phyloP scores from a whole-genome alignment of 2,113 vertebrate species.

The Pollachius pollachius region DNA sequence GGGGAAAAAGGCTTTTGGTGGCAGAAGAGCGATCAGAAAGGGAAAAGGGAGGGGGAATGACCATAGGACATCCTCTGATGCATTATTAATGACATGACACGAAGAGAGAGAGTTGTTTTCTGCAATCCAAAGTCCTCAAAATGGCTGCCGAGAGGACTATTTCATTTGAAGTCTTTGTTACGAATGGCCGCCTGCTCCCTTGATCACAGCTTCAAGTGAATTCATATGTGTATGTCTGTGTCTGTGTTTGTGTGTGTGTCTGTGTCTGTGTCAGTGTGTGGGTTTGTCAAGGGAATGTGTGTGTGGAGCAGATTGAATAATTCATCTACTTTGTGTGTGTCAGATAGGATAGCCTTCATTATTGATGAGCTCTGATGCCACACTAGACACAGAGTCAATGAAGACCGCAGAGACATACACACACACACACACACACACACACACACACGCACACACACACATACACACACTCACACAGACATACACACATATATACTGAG shows the following conservation, averaged over 20 bases:
- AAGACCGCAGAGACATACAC: slow-evolving; percentile 35
- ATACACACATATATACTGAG: background rate
- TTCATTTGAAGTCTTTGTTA: slow-evolving; percentile 27
- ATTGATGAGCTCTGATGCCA: slow-evolving; percentile 56
- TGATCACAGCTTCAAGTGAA: slow-evolving; percentile 12
- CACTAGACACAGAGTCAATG: slow-evolving; percentile 50
- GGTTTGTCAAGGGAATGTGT: background rate
- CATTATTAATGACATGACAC: slow-evolving; percentile 28
- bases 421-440: slow-evolving; percentile 2
- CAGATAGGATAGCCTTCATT: slow-evolving; percentile 49
- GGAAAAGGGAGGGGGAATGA: slow-evolving; percentile 1
- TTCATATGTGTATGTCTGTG: slow-evolving; percentile 21
- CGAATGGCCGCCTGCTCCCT: slow-evolving; percentile 14
- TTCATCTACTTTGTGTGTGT: slow-evolving; percentile 46
- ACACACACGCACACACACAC: slow-evolving; percentile 2
- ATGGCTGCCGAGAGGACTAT: background rate
- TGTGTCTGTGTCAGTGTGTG: slow-evolving; percentile 2
- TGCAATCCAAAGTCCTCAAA: slow-evolving; percentile 12
- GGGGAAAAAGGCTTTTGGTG: slow-evolving; percentile 6
- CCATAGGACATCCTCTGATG: slow-evolving; percentile 17
- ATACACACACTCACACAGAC: slow-evolving; percentile 2
- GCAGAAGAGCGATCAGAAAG: slow-evolving; percentile 24
- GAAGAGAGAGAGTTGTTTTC: slow-evolving; percentile 8
- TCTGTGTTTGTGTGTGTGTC: slow-evolving; percentile 19
- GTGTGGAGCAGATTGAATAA: slow-evolving; percentile 35